Evolutionary conservation across 2,888 invertebrate species (phyloP), one percentile per base, ranked within the genome.

Genomic region (Camponotus fellah): DNA sequence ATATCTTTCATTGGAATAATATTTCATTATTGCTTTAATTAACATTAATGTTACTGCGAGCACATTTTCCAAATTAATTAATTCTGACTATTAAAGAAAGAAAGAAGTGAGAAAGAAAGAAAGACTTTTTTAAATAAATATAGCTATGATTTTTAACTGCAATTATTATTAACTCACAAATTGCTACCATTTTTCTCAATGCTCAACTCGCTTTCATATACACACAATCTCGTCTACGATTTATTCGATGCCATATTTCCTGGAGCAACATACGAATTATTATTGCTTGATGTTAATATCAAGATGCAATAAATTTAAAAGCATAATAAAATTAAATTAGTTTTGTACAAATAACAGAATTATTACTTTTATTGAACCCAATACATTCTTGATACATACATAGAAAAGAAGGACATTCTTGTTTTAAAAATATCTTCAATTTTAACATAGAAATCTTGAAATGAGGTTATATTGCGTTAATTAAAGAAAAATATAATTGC

Each of bases 21-120:
- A 53, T 46, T 75, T 62, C n/a, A 34, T 49, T 34, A 46, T 72
- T 72, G 40, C 26, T 58, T 12, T 12, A n/a, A 46, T 75, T 49
- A 49, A 12, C 9, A 40, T 53, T 21, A 37, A 1, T n/a, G n/a
- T 40, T 37, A 65, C 1, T 65, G 53, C 32, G 3, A 64, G 2
- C 3, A 49, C 9, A 49, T 49, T 72, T 75, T 43, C 17, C 6
- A 66, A 56, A 26, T 9, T 9, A 5, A 40, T 66, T 14, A 46
- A 60, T 71, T 12, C 37, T 9, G 32, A 9, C 6, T 40, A 56
- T 26, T 8, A 9, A 76, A 56, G 1, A 4, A 1, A 56, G 12
- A 17, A 26, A 77, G 9, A 40, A 56, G 1, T 8, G 2, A 56
- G 12, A 17, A 26, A 77, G 9, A 40, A 66, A 43, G 26, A 26